These are phyloP conservation scores for Brachionus koreanus DNA, from an alignment of 1,140 invertebrate genomes.

Conservation along the genomic window DNA sequence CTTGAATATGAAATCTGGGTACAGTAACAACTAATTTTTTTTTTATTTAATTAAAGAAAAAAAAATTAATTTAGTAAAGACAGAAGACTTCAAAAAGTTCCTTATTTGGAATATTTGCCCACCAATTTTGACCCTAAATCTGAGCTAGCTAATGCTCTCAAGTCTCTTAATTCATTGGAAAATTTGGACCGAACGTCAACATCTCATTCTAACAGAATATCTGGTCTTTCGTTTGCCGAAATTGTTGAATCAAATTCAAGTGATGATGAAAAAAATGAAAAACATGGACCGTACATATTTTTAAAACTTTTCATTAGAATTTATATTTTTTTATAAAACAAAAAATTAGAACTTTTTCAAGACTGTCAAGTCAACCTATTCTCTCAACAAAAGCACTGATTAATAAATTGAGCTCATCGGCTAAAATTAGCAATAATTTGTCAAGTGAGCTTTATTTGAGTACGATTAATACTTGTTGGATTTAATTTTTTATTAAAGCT, in stretches of 20 bases:
- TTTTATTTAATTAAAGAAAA: background rate
- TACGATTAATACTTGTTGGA: background rate
- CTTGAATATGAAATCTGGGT: background rate
- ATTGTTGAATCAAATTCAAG: background rate
- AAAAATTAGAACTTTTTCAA: background rate
- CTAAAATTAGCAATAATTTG: background rate
- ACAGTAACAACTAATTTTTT: background rate
- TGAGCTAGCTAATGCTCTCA: conserved; percentile 6
- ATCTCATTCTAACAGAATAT: background rate
- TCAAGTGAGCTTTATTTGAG: background rate
- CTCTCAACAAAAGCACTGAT: conserved; percentile 1
- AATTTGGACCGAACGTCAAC: background rate
- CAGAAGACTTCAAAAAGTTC: background rate
- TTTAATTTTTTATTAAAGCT: background rate
- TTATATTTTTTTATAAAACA: background rate
- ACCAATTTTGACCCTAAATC: conserved; percentile 14
- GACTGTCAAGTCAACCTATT: conserved; percentile 14
- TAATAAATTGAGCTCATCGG: background rate
- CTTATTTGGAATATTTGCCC: conserved; percentile 32
- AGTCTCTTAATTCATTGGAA: background rate
- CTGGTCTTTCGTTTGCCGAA: background rate
- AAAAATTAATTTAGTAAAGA: background rate
- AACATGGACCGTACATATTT: background rate
- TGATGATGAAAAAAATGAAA: conserved; percentile 17
- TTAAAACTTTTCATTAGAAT: background rate